phyloP scores from a whole-genome alignment of 2,113 vertebrate genomes.

The Burhinus oedicnemus region DNA sequence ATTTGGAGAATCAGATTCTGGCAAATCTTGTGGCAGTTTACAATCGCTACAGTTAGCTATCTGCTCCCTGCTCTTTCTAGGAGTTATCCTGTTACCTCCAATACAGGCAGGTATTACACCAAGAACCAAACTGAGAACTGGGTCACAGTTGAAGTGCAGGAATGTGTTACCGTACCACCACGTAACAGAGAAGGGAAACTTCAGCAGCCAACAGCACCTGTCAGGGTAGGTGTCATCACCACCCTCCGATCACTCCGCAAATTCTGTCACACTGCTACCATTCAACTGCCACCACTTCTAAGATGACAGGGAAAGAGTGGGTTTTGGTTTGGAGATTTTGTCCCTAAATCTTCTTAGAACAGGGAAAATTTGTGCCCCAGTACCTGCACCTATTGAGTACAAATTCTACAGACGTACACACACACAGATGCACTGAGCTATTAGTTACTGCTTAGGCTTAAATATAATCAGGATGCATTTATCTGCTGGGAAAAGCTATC shows the following conservation, averaged over 20 bases:
- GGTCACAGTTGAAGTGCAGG: background rate
- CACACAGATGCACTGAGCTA: background rate
- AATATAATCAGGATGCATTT: background rate
- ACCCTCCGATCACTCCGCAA: background rate
- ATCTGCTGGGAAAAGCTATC: background rate
- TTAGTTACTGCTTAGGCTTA: background rate
- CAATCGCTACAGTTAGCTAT: background rate
- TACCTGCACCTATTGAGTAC: background rate
- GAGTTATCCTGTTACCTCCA: background rate
- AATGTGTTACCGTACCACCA: background rate
- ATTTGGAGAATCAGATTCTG: background rate
- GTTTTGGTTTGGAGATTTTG: background rate
- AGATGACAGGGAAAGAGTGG: background rate
- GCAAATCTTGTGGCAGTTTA: background rate
- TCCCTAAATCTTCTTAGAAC: background rate
- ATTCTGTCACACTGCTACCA: background rate
- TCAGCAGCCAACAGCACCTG: background rate
- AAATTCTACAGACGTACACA: too few relatives aligned
- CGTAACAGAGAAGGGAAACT: accelerated
- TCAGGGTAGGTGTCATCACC: background rate
- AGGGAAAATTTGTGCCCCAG: background rate
- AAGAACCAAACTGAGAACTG: background rate
- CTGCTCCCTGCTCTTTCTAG: accelerated
- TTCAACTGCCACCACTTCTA: background rate
- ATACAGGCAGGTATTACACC: background rate